Base-by-base conservation (phyloP, 2,797 vertebrate species). In the Nannoperca australis region DNA sequence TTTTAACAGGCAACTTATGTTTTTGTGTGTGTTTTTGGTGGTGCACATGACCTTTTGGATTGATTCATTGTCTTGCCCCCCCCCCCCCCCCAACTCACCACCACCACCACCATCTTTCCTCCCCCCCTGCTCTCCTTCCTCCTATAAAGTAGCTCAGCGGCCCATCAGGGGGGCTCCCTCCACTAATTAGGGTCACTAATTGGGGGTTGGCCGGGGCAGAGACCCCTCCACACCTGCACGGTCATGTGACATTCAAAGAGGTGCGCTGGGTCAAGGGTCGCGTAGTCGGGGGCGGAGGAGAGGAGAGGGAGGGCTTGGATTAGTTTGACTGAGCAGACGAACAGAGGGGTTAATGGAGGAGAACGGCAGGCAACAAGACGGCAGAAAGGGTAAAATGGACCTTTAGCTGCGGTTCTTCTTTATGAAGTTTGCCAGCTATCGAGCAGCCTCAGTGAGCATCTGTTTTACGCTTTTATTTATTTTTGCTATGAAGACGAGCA, bases 171-270 rank as follows among this genome's bases (percentile, higher is more conserved):
- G 94, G 88, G 90, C 92, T 89, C 88, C 82, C 88, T 84, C 73
- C 87, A 84, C 93, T 95, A 96, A 97, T 95, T 95, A 95, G 93
- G 92, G 95, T 95, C 95, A 94, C 97, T 98, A 98, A 99, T 98
- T 98, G 96, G 96, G 87, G 92, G 93, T 88, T 56, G 55, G 81
- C 85, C 66, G 68, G 90, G 87, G 87, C 86, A 91, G 94, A 94
- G 93, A 96, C 96, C 95, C 96, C 94, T 94, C 95, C 96, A 98
- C 97, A 98, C 97, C 97, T 98, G 97, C 97, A 94, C 40, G 81
- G 91, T 96, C 97, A 96, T 92, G 96, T 95, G 97, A 96, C 94
- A 90, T 85, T 89, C 82, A 89, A 90, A 93, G 94, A 95, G 95
- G 93, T 95, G 94, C 93, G 85, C 64, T 5, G 89, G 95, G 94